Base-by-base conservation (phyloP, 1,140 invertebrate species). In the Coenobita brevimanus region DNA sequence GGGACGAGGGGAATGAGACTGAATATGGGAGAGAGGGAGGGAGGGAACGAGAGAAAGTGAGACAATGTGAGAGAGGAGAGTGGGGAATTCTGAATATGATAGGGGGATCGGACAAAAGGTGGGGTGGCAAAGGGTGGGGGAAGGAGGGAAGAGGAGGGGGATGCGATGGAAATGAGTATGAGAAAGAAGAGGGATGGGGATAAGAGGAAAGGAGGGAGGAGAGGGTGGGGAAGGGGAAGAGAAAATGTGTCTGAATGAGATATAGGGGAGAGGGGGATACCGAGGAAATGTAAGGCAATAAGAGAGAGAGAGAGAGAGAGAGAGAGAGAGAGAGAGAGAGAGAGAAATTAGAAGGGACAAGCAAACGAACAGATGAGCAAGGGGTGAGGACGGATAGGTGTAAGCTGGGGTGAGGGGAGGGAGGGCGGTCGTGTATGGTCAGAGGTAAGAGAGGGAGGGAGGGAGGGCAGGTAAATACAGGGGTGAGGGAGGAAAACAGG, bases 121-220 rank as follows among this genome's bases (percentile, higher is more conserved):
- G 54, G 24, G 78, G 62, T 62, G 60, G 62, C 33, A 62, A 64
- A 62, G 41, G n/a, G 38, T 81, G 76, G 46, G 50, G 69, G 69
- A 36, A 78, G 41, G 38, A 73, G n/a, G 1, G n/a, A 38, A 17
- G 46, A 50, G 67, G 67, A 3, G 30, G 13, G 33, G 27, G 67
- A 71, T 27, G 3, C 15, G n/a, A 71, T 30, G 30, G 17, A 38
- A 30, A 71, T 15, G 15, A 30, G 15, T 33, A 30, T 38, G 38
- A 71, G 38, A 71, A 33, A 21, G 27, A 71, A 30, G 67, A 38
- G 33, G 21, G 38, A 27, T n/a, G n/a, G n/a, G n/a, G n/a, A n/a
- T n/a, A n/a, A n/a, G n/a, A n/a, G n/a, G n/a, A n/a, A n/a, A n/a
- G n/a, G n/a, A n/a, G n/a, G n/a, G n/a, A n/a, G n/a, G n/a, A n/a